phyloP scores from a whole-genome alignment of 2,888 invertebrate genomes.

The Parnassius smintheus region DNA sequence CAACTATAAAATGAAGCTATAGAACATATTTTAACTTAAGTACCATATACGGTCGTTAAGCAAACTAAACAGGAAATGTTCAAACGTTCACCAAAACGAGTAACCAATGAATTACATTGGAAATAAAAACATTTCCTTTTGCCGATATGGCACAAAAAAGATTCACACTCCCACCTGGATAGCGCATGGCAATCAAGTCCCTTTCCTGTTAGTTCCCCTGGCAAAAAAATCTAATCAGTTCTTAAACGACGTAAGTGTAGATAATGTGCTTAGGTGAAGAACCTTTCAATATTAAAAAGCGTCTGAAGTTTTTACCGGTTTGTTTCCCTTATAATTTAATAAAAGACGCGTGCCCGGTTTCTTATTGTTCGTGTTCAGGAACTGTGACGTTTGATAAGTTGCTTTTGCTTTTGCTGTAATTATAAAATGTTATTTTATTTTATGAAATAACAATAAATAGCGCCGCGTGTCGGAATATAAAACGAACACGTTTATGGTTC shows the following conservation, averaged over 20 bases:
- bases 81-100: slow-evolving; percentile 38
- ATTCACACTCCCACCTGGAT: slow-evolving; percentile 53
- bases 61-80: slow-evolving; percentile 39
- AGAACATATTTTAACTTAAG: neutral
- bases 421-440: slow-evolving; percentile 18
- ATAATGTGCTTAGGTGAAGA: slow-evolving; percentile 10
- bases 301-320: slow-evolving; percentile 45
- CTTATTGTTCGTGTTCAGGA: slow-evolving; percentile 55
- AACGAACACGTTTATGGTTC: no score
- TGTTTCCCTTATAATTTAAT: slow-evolving; percentile 76
- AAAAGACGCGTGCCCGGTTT: slow-evolving; percentile 63
- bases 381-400: slow-evolving; percentile 51
- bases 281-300: slow-evolving; percentile 11
- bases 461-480: no score
- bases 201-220: slow-evolving; percentile 59
- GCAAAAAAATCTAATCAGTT: slow-evolving; percentile 35
- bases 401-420: slow-evolving; percentile 18
- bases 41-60: slow-evolving; percentile 12
- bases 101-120: slow-evolving; percentile 44
- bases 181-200: slow-evolving; percentile 59
- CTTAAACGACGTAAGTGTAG: slow-evolving; percentile 37
- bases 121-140: slow-evolving; percentile 29
- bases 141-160: slow-evolving; percentile 31
- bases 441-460: slow-evolving; percentile 9
- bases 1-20: neutral